Base-by-base conservation (phyloP, 2,797 vertebrate genomes). In the Crenuchus spilurus region DNA sequence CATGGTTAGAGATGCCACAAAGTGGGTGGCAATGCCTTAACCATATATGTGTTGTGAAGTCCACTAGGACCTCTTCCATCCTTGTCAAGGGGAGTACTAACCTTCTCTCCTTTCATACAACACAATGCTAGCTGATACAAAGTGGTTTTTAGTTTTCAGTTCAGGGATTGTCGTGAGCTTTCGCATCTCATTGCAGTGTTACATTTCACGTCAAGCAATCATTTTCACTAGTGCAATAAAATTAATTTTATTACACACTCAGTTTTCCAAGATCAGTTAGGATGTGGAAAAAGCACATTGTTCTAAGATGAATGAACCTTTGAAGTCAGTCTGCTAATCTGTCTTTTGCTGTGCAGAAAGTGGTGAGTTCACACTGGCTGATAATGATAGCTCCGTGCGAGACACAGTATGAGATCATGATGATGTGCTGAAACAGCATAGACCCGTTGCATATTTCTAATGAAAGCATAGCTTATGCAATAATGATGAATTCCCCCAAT, bases 41-140 rank as follows among this genome's bases (percentile, higher is more conserved):
- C 96, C 95, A 82, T 96, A 96, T 95, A 68, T 85, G 95, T 98
- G 97, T 98, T 99, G 96, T 52, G n/a, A 90, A 94, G 97, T 91
- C 92, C 97, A 91, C 94, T 1, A 0, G 91, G 91, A 64, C 95
- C 96, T 93, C 91, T 96, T 99, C 97, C 97, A 97, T 99, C 97
- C 96, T 99, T 99, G 95, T 98, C 96, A 97, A 99, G 97, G 97
- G 97, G 96, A 99, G 97, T 97, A 96, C 97, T 99, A 98, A 98
- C 97, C 96, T 99, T 98, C 97, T 98, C 96, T 99, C 96, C 96
- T 99, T 99, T 98, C 96, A 97, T 98, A 98, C 97, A 98, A 98
- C 96, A 98, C 96, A 0, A 0, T n/a, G n/a, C n/a, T n/a, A n/a
- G n/a, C n/a, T n/a, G n/a, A n/a, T n/a, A n/a, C n/a, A n/a, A n/a